Base-by-base conservation (phyloP, 2,797 vertebrate genomes). In the Podarcis siculus region DNA sequence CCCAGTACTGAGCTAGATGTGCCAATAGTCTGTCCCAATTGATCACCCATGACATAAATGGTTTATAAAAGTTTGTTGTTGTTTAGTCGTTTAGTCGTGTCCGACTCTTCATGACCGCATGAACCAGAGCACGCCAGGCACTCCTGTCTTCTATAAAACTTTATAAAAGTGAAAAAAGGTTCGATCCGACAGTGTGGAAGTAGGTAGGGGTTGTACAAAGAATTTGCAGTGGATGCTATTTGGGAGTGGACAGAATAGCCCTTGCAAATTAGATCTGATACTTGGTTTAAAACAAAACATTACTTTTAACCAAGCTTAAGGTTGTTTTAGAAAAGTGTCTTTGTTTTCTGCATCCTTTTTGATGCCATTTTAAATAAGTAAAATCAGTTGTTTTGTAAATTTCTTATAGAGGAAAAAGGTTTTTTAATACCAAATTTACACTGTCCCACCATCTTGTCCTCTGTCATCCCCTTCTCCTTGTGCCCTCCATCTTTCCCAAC, bases 351-450 rank as follows among this genome's bases (percentile, higher is more conserved):
- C 94, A 94, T 95, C 95, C 94, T 95, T 96, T 89, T 95, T 95
- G 94, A 96, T 96, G 95, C 94, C 95, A 94, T 96, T 96, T 96
- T 95, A 95, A 95, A 96, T 93, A 95, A 94, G 95, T 95, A 95
- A 95, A 95, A 95, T 95, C 90, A 92, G 95, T 95, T 95, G 94
- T 96, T 95, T 95, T 96, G 95, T 96, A 96, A 96, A 96, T 96
- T 96, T 94, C 95, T 95, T 95, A 95, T 95, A 95, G 84, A 85
- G 80, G 45, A 89, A 80, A 89, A 95, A 42, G 95, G 93, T 95
- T 95, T 96, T 94, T 96, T 95, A 96, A 96, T 96, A 96, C 77
- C 84, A 95, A 95, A 95, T 95, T 42, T 42, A 42, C 42, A 42
- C 42, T 42, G 42, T 42, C 42, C 42, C 8, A 42, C 42, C 42